phyloP scores from a whole-genome alignment of 2,113 vertebrate genomes.

The Festucalex cinctus region DNA sequence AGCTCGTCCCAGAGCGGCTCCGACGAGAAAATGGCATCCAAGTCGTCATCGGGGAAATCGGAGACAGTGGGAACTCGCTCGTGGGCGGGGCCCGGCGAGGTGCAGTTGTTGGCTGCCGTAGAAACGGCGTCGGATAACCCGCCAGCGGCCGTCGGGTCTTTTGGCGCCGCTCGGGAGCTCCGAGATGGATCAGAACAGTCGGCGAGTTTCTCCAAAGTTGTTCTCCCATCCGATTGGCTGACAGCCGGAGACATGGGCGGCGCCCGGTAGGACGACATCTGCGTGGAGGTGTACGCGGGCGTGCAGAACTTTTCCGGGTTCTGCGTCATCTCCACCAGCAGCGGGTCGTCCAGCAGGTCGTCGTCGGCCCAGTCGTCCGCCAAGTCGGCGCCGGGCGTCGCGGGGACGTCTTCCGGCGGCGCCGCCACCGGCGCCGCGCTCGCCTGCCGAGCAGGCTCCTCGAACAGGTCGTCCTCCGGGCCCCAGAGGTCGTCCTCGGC shows the following conservation, averaged over 20 bases:
- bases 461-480: slow-evolving; percentile 72
- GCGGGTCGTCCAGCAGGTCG: slow-evolving; percentile 78
- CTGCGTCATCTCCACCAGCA: slow-evolving; percentile 79
- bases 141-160: background rate
- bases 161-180: rapidly evolving
- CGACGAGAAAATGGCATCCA: slow-evolving; percentile 56
- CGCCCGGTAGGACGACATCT: slow-evolving; percentile 23
- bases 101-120: background rate
- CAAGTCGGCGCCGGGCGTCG: slow-evolving; percentile 51
- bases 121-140: background rate
- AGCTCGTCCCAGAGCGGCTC: slow-evolving; percentile 78
- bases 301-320: slow-evolving; percentile 65
- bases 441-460: slow-evolving; percentile 79
- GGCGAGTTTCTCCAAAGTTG: slow-evolving; percentile 21
- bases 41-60: slow-evolving; percentile 43
- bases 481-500: slow-evolving; percentile 61
- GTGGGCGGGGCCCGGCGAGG: background rate
- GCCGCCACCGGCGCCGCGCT: slow-evolving; percentile 54
- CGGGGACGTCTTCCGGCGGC: background rate
- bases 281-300: slow-evolving; percentile 48
- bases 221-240: slow-evolving; percentile 9
- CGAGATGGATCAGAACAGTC: slow-evolving; percentile 3
- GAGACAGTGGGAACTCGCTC: rapidly evolving
- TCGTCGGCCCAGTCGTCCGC: slow-evolving; percentile 80
- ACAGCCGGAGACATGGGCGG: background rate